A percentile compares a stretch with the other conserved stretches of the same genome.
phyloP scores from a whole-genome alignment of 2,888 invertebrate species.

The Nemurella pictetii region DNA sequence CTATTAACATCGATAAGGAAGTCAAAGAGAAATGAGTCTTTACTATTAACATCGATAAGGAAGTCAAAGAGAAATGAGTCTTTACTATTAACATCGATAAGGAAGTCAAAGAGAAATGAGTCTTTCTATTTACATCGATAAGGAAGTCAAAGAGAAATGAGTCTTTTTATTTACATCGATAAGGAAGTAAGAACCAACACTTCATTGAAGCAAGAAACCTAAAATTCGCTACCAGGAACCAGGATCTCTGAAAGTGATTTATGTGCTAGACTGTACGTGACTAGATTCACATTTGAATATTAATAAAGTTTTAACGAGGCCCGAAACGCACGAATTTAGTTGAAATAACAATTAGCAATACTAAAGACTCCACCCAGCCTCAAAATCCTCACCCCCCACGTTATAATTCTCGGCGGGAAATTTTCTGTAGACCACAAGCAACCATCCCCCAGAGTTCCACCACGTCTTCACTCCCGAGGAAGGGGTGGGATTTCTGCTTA shows the following conservation, averaged over 20 bases:
- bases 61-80: no score
- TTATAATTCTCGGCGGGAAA: not conserved
- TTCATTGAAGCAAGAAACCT: no score
- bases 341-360: constrained; percentile 25
- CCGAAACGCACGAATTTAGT: constrained; percentile 10
- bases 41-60: no score
- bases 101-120: no score
- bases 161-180: no score
- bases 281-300: constrained; percentile 6
- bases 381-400: not conserved
- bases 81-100: no score
- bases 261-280: not conserved
- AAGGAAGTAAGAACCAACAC: no score
- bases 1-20: no score
- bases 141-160: no score
- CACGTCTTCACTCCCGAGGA: not conserved
- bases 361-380: not conserved
- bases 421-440: not conserved
- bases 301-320: constrained; percentile 8
- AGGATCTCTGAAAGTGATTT: not conserved
- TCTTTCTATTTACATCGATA: no score
- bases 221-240: no score
- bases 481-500: not conserved
- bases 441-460: not conserved
- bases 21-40: no score